phyloP scores from a whole-genome alignment of 2,797 vertebrate genomes.

The Petrocephalus sullivani region DNA sequence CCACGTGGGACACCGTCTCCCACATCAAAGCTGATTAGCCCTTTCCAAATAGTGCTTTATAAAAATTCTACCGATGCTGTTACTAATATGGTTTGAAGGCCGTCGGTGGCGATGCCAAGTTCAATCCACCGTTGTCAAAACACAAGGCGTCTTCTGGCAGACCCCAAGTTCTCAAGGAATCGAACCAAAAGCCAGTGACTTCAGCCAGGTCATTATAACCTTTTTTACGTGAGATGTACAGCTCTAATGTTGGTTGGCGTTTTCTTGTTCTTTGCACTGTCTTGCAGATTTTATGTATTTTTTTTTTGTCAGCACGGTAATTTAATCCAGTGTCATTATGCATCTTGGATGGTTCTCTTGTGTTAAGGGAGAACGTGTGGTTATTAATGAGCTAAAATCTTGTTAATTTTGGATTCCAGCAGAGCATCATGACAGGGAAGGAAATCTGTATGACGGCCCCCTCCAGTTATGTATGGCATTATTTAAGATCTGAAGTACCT shows the following conservation, averaged over 20 bases:
- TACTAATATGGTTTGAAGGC: background rate
- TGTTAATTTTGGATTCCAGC: background rate
- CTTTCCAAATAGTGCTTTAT: slow-evolving; percentile 2
- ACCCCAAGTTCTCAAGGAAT: background rate
- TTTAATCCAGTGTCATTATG: background rate
- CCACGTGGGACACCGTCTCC: slow-evolving; percentile 33
- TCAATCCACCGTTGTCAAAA: background rate
- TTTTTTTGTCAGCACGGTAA: background rate
- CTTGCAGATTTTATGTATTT: slow-evolving; percentile 20
- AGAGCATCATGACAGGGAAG: background rate
- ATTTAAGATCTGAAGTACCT: background rate
- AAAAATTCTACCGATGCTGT: background rate
- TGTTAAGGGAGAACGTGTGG: background rate
- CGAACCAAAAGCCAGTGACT: background rate
- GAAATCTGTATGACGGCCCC: background rate
- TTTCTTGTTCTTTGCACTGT: background rate
- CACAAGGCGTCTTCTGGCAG: background rate
- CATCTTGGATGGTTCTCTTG: background rate
- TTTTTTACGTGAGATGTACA: background rate
- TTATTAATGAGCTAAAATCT: background rate
- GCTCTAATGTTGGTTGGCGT: background rate
- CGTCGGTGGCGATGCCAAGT: background rate
- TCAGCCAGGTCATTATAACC: background rate
- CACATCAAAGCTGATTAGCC: slow-evolving; percentile 5
- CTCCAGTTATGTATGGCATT: background rate